phyloP scores from a whole-genome alignment of 2,797 vertebrate genomes.

The Antrozous pallidus region DNA sequence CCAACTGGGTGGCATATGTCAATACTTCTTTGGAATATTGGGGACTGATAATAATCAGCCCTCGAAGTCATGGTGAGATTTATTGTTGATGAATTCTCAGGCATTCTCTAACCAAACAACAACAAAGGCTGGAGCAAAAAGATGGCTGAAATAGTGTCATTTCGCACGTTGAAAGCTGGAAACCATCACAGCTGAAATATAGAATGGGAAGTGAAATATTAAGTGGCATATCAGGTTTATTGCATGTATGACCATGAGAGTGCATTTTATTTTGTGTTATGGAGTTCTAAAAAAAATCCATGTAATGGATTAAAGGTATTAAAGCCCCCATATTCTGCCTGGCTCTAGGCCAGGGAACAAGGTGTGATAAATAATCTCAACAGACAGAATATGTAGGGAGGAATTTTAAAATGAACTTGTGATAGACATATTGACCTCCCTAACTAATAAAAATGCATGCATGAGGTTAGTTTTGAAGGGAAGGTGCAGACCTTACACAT shows the following conservation, averaged over 20 bases:
- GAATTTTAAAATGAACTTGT: conserved; percentile 76
- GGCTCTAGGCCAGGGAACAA: conserved; percentile 73
- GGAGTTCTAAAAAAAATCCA: conserved; percentile 71
- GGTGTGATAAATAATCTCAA: conserved; percentile 72
- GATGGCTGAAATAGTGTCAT: background rate
- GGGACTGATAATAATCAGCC: background rate
- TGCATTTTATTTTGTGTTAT: conserved; percentile 79
- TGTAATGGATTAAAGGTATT: conserved; percentile 80
- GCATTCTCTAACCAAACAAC: background rate
- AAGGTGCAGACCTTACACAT: conserved; percentile 47
- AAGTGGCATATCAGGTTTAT: conserved; percentile 72
- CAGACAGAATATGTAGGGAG: conserved; percentile 73
- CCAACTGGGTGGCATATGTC: background rate
- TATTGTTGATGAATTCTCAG: background rate
- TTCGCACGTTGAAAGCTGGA: background rate
- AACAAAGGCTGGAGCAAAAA: background rate
- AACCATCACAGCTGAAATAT: conserved; percentile 63
- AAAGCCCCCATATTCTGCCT: conserved; percentile 77
- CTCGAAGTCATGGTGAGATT: background rate
- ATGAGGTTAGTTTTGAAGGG: conserved; percentile 62
- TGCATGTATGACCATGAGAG: conserved; percentile 71
- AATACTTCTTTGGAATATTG: background rate
- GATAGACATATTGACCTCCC: conserved; percentile 65
- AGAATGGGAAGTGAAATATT: conserved; percentile 74
- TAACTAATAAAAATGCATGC: conserved; percentile 73